Evolutionary conservation across 2,797 vertebrate genomes (phyloP).

Genomic region (Phrynocephalus forsythii): DNA sequence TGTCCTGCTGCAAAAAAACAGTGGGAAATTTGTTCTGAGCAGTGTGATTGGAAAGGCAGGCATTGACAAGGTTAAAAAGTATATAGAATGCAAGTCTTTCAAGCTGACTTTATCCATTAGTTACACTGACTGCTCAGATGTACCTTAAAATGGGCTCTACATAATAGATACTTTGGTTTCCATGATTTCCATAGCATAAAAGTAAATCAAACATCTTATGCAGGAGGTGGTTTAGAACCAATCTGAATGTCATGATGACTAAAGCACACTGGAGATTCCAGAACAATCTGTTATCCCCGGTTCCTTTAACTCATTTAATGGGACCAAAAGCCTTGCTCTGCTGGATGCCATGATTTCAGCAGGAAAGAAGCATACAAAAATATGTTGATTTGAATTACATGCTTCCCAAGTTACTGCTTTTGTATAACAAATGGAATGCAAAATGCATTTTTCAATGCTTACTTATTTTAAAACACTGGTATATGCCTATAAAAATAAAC

Average conservation of each 20-base stretch:
- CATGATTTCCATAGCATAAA: conserved; percentile 1
- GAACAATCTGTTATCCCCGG: background rate
- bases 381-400: background rate
- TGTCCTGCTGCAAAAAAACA: background rate
- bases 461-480: background rate
- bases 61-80: conserved; percentile 24
- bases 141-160: conserved; percentile 18
- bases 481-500: background rate
- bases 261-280: background rate
- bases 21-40: conserved; percentile 7
- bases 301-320: background rate
- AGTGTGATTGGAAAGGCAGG: background rate
- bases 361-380: background rate
- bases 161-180: conserved; percentile 16
- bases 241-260: background rate
- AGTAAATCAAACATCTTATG: conserved; percentile 17
- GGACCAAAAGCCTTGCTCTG: background rate
- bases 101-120: conserved; percentile 13
- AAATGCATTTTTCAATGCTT: background rate
- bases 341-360: too few species aligned
- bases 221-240: background rate
- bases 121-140: conserved; percentile 13
- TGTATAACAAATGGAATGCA: background rate
- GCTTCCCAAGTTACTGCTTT: background rate
- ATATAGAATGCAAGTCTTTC: conserved; percentile 1